These are phyloP conservation scores for Rhegmatorhina hoffmannsi DNA, from an alignment of 2,113 vertebrate species.

Conservation along the genomic window DNA sequence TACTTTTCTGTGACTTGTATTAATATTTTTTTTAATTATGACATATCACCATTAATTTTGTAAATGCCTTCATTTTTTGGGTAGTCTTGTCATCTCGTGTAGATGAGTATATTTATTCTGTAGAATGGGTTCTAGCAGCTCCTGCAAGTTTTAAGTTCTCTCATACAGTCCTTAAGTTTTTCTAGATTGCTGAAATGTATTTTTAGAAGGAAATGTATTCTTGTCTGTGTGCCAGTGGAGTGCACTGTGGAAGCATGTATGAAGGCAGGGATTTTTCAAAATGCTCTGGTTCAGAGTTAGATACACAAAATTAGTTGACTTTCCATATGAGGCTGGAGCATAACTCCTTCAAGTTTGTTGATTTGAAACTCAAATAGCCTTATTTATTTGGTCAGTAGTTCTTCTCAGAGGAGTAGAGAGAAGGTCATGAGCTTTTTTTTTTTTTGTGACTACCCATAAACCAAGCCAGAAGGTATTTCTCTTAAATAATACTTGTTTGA, in stretches of 20 bases:
- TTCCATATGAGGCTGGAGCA: neutral
- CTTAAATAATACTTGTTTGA: neutral
- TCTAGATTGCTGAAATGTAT: neutral
- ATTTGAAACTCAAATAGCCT: neutral
- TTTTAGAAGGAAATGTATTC: neutral
- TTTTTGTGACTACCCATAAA: neutral
- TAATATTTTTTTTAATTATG: neutral
- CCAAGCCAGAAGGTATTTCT: neutral
- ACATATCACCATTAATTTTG: neutral
- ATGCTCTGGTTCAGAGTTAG: neutral
- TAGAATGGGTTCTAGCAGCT: neutral
- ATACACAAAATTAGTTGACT: neutral
- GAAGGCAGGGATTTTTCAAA: neutral
- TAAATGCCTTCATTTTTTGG: neutral
- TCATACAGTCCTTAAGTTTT: neutral
- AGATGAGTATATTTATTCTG: neutral
- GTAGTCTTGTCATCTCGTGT: neutral
- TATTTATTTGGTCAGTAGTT: neutral
- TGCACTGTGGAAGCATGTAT: constrained; percentile 39
- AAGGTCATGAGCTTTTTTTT: neutral
- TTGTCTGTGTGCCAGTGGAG: constrained; percentile 27
- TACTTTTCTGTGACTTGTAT: neutral
- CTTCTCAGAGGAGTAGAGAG: neutral
- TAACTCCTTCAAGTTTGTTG: neutral
- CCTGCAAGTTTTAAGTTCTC: neutral